Conservation (phyloP, 2,113 vertebrate genomes). For the Motacilla alba region DNA sequence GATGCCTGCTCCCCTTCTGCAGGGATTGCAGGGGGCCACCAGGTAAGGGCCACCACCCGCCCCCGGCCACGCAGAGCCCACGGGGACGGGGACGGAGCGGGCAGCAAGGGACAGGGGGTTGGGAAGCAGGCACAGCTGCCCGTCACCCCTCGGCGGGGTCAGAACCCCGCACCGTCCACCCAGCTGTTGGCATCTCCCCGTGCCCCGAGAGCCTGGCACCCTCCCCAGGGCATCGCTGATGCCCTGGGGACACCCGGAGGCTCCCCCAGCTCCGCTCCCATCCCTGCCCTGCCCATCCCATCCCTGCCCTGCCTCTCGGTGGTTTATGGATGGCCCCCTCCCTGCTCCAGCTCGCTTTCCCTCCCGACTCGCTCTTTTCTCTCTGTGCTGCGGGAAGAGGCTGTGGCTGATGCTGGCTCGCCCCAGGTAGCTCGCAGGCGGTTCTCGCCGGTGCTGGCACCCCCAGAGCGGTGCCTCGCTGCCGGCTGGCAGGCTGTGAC, state of each 20-base stretch:
- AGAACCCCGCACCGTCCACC: not conserved
- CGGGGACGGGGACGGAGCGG: not conserved
- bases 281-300: not conserved
- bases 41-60: constrained; percentile 64
- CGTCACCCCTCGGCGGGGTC: not conserved
- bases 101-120: not conserved
- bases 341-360: constrained; percentile 18
- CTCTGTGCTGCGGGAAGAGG: constrained; percentile 45
- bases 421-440: constrained; percentile 5
- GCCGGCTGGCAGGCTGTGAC: not conserved
- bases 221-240: accelerated
- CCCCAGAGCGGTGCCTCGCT: not conserved
- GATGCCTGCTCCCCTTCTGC: constrained; percentile 65
- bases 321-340: constrained; percentile 69
- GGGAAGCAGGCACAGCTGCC: constrained; percentile 29
- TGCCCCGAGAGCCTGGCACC: not conserved
- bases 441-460: not conserved
- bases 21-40: constrained; percentile 67
- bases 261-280: not conserved
- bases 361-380: constrained; percentile 59
- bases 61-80: constrained; percentile 8
- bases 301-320: not conserved
- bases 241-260: not conserved
- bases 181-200: not conserved
- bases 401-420: constrained; percentile 43